Base-by-base conservation (phyloP, 2,888 invertebrate species). In the Drosophila macrospina region DNA sequence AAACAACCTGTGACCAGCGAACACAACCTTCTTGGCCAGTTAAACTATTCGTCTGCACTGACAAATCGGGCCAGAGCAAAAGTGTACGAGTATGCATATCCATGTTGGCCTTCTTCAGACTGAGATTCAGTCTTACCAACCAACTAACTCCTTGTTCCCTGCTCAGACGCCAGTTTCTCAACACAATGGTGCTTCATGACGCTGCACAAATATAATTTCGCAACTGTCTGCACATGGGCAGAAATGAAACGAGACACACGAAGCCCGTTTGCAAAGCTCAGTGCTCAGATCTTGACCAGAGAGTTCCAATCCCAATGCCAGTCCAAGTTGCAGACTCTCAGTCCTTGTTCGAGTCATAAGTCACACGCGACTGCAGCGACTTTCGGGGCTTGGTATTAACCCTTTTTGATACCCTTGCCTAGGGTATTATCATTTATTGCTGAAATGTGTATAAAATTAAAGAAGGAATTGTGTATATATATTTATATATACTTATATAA, bases 221-320 rank as follows among this genome's bases (percentile, higher is more conserved):
- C 91, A 90, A 85, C 91, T 90, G 90, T 90, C 90, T 90, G 90
- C 90, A 90, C 90, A 90, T 90, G 88, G 75, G 50, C 68, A 74
- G 57, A 68, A 82, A 84, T 86, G 82, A 69, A 86, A 80, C 84
- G 69, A 88, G 78, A 73, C 73, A 70, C 77, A 73, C 80, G 67
- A 64, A 47, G 62, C 56, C 44, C 41, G 45, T 24, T 20, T 15
- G 15, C 41, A 54, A 34, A 15, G 41, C 26, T 37, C 34, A 6
- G 48, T 57, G 64, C 56, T 59, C 11, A 30, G 2, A 13, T 47
- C 45, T 16, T 20, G 15, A 59, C 4, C 32, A 24, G 13, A 42
- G 57, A n/a, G n/a, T 39, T 56, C 37, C 24, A 45, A 51, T 37
- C 55, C 15, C 41, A 32, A 56, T 45, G 20, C 20, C 50, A 60